Conservation (phyloP, 2,113 vertebrate genomes). For the Verasper variegatus region DNA sequence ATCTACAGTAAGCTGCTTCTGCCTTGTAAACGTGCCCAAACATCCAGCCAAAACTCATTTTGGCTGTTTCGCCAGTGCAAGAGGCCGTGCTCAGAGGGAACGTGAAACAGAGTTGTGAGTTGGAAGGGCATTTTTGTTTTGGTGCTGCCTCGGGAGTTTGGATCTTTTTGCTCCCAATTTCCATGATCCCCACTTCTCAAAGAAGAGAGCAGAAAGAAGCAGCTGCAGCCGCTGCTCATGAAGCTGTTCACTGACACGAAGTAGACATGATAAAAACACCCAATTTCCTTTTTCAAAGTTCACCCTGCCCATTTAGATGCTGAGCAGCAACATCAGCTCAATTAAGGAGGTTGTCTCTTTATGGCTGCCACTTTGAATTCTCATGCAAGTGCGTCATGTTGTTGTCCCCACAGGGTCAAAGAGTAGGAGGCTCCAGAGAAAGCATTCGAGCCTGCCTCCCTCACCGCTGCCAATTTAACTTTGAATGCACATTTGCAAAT, state of each 20-base stretch:
- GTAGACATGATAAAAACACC: constrained; percentile 59
- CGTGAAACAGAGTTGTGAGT: constrained; percentile 44
- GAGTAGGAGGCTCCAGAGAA: constrained; percentile 64
- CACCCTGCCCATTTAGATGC: constrained; percentile 63
- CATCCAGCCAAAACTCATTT: constrained; percentile 45
- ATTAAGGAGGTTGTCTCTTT: constrained; percentile 70
- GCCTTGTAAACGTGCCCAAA: constrained; percentile 41
- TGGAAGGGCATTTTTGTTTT: constrained; percentile 24
- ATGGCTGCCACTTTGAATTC: constrained; percentile 73
- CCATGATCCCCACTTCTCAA: constrained; percentile 23
- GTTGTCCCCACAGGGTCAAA: constrained; percentile 69
- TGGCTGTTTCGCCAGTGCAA: constrained; percentile 38
- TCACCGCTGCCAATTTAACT: constrained; percentile 72
- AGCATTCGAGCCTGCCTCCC: constrained; percentile 49
- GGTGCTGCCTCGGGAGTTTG: constrained; percentile 34
- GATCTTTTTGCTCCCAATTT: constrained; percentile 35
- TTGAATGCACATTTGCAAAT: constrained; percentile 83
- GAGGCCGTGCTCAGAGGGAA: constrained; percentile 49
- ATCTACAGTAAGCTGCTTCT: constrained; percentile 18
- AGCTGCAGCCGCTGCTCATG: constrained; percentile 20
- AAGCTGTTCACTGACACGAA: constrained; percentile 29
- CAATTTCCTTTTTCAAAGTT: constrained; percentile 73
- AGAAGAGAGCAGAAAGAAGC: constrained; percentile 25
- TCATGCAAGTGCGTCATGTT: constrained; percentile 79
- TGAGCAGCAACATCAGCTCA: constrained; percentile 61